Evolutionary conservation across 1,140 invertebrate species (phyloP).

Genomic region (Mamestra configurata): DNA sequence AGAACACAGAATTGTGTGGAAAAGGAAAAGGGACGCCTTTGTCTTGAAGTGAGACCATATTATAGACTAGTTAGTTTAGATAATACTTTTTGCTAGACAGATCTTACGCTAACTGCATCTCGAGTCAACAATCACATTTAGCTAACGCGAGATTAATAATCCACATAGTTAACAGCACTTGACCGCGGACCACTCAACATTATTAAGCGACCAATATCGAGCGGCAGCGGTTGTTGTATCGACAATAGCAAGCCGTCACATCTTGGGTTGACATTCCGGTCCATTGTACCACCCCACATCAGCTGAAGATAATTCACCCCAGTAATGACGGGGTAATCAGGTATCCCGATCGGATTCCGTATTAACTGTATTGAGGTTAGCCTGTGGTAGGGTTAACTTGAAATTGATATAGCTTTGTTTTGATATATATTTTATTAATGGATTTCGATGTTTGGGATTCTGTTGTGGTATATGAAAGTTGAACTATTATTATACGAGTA

Average conservation of each 20-base stretch:
- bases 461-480: not conserved
- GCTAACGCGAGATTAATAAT: not conserved
- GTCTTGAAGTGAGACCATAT: no score
- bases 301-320: constrained; percentile 40
- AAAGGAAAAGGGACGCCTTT: no score
- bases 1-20: no score
- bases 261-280: constrained; percentile 37
- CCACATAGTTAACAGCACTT: not conserved
- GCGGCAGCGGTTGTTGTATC: not conserved
- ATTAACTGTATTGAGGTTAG: constrained; percentile 9
- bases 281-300: constrained; percentile 31
- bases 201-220: constrained; percentile 1
- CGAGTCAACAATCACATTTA: not conserved
- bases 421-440: not conserved
- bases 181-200: constrained; percentile 24
- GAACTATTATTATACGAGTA: no score
- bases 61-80: no score
- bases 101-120: not conserved
- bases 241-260: constrained; percentile 34
- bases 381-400: not conserved
- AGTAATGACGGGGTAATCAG: constrained; percentile 30
- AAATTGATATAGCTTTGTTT: constrained; percentile 8
- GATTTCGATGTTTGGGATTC: not conserved
- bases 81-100: no score
- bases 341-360: constrained; percentile 11